Conservation (phyloP, 64 coral and sea anemone species). For the Pocillopora verrucosa region DNA sequence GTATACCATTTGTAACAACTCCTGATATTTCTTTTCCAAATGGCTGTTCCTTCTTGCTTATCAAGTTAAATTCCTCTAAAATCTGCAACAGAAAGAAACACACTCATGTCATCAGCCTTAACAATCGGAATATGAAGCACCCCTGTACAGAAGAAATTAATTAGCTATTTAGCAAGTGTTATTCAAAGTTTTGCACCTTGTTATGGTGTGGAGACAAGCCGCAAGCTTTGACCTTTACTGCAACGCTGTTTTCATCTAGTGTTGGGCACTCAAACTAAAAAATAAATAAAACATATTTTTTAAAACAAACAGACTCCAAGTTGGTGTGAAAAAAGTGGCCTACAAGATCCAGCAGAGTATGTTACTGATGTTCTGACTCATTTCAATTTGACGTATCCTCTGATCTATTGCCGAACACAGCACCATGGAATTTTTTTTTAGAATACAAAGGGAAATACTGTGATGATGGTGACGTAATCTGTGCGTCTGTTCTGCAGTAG, state of each 20-base stretch:
- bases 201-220: slow-evolving; percentile 56
- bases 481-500: no score
- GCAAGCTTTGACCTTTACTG: slow-evolving; percentile 92
- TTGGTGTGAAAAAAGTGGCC: no score
- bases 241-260: slow-evolving; percentile 56
- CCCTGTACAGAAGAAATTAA: neutral
- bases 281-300: neutral
- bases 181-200: slow-evolving; percentile 40
- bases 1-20: slow-evolving; percentile 79
- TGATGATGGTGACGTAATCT: no score
- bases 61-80: slow-evolving; percentile 68
- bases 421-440: no score
- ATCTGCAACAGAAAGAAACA: slow-evolving; percentile 39
- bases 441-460: no score
- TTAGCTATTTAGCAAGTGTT: neutral
- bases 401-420: no score
- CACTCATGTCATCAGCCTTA: neutral
- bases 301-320: neutral
- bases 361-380: no score
- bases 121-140: neutral
- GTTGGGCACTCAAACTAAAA: slow-evolving; percentile 65
- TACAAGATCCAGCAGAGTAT: no score
- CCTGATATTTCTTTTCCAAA: slow-evolving; percentile 90
- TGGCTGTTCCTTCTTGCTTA: slow-evolving; percentile 58
- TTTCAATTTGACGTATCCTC: no score